Base-by-base conservation (phyloP, 2,888 invertebrate species). In the Campoletis raptor region DNA sequence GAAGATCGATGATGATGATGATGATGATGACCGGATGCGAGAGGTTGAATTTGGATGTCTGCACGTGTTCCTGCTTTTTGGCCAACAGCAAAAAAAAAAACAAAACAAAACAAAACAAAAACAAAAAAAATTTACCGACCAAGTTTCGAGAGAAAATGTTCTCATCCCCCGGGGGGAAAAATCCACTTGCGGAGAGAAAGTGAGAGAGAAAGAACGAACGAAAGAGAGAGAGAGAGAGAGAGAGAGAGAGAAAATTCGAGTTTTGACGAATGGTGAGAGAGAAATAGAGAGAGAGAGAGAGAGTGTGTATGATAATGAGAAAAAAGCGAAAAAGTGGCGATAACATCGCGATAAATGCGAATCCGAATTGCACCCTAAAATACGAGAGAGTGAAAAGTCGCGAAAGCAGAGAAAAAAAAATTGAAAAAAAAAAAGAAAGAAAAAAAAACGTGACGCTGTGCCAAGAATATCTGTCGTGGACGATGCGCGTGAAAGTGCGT, bases 11-110 rank as follows among this genome's bases (percentile, higher is more conserved):
- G 52, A 74, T 69, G 73, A 87, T 64, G 74, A 85, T 54, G 77
- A 81, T 85, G 81, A 82, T 81, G 80, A 87, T 83, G 85, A 83
- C 83, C 83, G 87, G 84, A 72, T 72, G 80, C 72, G 72, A 81
- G 82, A 80, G 87, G 83, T 77, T 88, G 86, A 86, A 80, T 82
- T 83, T 85, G 91, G 91, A 91, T 89, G 90, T 92, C 91, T 93
- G 92, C 92, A 90, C 91, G 92, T 93, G 91, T 91, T 92, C 90
- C 90, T 91, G 91, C 92, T 91, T 86, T 86, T 85, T 80, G 85
- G 69, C 69, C 78, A 54, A 72, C 57, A 67, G 78, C 79, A 84
- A 85, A 83, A 76, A 77, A 66, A 69, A 67, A 80, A 54, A 73
- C 61, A 74, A n/a, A n/a, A n/a, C 57, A 87, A 74, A 79, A 64